Evolutionary conservation across 2,113 vertebrate species (phyloP), one percentile per base, ranked within the genome.

Genomic region (Panthera leo): DNA sequence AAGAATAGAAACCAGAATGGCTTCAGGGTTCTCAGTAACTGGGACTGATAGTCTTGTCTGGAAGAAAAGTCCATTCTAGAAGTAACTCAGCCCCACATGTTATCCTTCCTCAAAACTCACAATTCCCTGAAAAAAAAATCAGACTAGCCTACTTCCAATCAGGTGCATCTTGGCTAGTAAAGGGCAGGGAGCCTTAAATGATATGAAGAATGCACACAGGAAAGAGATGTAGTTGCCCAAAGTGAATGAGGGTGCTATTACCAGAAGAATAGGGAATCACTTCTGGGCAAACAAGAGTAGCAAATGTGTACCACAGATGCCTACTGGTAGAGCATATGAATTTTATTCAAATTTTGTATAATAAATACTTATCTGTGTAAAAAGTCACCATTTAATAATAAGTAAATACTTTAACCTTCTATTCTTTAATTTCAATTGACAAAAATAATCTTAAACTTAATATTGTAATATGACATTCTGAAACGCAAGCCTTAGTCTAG

Each of bases 401-500:
- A 94, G 27, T 63, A 90, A 92, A 84, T 63, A 73, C n/a, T 7
- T 85, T 78, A 93, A 53, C 11, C 48, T 97, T 63, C n/a, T 73
- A 39, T 51, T 85, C 7, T 82, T 92, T 96, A 34, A 92, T 90
- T 83, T 96, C 65, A 91, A 48, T 91, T 71, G 67, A 94, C 90
- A 11, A 95, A 95, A 97, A 95, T 82, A 70, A 85, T 75, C 3
- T 58, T 93, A 87, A 83, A 96, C 2, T 58, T 93, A 87, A 83
- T 94, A 85, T 93, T 86, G 55, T 63, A 76, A 85, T 48, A 51
- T 45, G 48, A n/a, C 8, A 95, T 88, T 85, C 61, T 86, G 14
- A 98, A 94, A 76, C 51, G 6, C 19, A 94, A 87, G 36, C 16
- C 21, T 80, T 42, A 68, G 34, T 90, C 90, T 75, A 96, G 27